Evolutionary conservation across 2,888 invertebrate species (phyloP).

Genomic region (Gasteruption jaculator): DNA sequence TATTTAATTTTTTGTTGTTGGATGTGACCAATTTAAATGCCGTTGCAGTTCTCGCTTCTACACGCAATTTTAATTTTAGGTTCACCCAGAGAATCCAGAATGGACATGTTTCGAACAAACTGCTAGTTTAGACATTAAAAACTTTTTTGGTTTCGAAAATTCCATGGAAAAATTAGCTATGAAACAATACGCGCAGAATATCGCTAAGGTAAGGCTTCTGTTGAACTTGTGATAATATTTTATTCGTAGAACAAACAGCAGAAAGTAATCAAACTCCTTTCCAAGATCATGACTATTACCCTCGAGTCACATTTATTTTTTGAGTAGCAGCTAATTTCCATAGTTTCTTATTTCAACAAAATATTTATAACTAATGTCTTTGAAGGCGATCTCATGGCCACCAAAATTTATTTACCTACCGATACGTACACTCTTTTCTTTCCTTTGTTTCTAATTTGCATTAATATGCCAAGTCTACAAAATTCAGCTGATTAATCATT

Average conservation of each 20-base stretch:
- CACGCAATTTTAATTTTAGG: conserved; percentile 59
- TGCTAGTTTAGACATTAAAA: conserved; percentile 87
- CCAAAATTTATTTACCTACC: background rate
- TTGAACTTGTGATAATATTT: background rate
- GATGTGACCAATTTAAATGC: no score
- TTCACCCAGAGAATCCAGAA: conserved; percentile 86
- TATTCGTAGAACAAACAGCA: background rate
- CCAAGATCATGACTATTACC: no score
- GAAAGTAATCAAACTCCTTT: no score
- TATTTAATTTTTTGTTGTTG: no score
- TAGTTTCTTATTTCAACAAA: no score
- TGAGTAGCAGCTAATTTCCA: no score
- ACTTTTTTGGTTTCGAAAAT: conserved; percentile 91
- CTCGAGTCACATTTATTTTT: no score
- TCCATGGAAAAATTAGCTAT: conserved; percentile 93
- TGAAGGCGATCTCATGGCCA: no score
- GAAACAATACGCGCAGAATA: conserved; percentile 89
- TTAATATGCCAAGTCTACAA: no score
- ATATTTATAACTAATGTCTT: no score
- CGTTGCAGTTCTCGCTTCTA: no score
- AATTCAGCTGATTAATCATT: no score
- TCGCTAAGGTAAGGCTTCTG: conserved; percentile 59
- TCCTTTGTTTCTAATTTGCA: background rate
- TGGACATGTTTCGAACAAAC: conserved; percentile 97
- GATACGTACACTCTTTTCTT: background rate